A percentile compares a stretch with the other conserved stretches of the same genome.
These are phyloP conservation scores for Actias luna DNA, from an alignment of 2,888 invertebrate species.

Conservation along the genomic window DNA sequence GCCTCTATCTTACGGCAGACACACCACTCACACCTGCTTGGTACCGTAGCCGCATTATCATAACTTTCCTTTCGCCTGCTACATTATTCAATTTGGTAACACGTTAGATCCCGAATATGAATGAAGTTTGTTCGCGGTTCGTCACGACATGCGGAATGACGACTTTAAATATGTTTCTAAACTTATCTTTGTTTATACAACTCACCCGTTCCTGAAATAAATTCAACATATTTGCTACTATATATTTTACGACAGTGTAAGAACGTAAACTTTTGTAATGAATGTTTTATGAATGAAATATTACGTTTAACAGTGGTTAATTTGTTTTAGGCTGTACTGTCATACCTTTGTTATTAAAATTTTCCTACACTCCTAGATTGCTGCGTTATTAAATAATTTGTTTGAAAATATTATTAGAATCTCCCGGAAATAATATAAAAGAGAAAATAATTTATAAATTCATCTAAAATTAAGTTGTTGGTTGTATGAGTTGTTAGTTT, in stretches of 20 bases:
- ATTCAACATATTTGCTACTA: background rate
- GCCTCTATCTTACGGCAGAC: background rate
- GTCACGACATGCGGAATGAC: conserved; percentile 26
- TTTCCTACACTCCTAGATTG: background rate
- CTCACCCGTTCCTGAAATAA: conserved; percentile 1
- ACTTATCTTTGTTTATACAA: conserved; percentile 4
- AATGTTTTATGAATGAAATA: conserved; percentile 8
- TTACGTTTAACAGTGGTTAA: background rate
- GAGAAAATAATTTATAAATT: no score
- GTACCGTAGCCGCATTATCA: conserved; percentile 55
- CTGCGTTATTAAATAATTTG: no score
- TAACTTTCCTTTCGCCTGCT: conserved; percentile 70
- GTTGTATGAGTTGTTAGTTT: no score
- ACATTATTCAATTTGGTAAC: conserved; percentile 75
- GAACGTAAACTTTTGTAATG: background rate
- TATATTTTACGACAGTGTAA: background rate
- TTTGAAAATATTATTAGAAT: no score
- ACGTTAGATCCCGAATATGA: conserved; percentile 69
- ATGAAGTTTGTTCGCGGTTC: conserved; percentile 47
- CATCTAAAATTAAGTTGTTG: no score
- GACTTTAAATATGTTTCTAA: background rate
- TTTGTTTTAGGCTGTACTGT: background rate
- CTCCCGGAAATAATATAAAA: no score
- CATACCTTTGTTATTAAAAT: background rate
- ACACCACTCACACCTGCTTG: conserved; percentile 27